Base-by-base conservation (phyloP, 2,888 invertebrate genomes). In the Chydorus sphaericus region DNA sequence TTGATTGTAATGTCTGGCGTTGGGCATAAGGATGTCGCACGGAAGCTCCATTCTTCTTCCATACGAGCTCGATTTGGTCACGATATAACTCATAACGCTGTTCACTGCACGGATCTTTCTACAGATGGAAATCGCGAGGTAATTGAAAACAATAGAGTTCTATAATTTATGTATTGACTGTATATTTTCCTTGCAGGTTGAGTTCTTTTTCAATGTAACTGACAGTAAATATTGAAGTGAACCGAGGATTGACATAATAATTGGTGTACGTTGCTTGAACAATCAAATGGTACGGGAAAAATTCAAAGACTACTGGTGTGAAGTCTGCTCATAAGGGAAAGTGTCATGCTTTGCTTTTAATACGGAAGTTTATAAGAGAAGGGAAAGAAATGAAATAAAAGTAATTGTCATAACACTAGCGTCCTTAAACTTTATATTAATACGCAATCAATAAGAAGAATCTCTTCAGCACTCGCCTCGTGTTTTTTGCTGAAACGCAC, bases 91-190 rank as follows among this genome's bases (percentile, higher is more conserved):
- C 78, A 82, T 66, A 94, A 94, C 71, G 92, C 87, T 4, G 75
- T 94, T 7, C 94, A 94, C 69, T 93, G 93, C 67, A 93, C 94
- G 23, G 94, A 94, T 74, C 74, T 94, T 57, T 78, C 83, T 0
- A 91, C 92, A 67, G 93, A 94, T 71, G 85, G 85, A 1, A 66
- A 79, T 28, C 70, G 90, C 55, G 94, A 94, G 76, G 75, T 77
- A 62, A 29, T 14, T 26, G 6, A 18, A 18, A 33, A 51, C 2
- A 23, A 4, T 33, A n/a, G 36, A 11, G 10, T 51, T 16, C 23
- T 29, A 29, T 26, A 3, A 31, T 33, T 8, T 31, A 11, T 20
- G 4, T n/a, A 30, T 20, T 36, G 18, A 51, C 11, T 11, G 7
- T 36, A 3, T 20, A 11, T 52, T 33, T 20, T 36, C 16, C n/a